Conservation (phyloP, 2,797 vertebrate genomes). For the Cryptoblepharus egeriae region DNA sequence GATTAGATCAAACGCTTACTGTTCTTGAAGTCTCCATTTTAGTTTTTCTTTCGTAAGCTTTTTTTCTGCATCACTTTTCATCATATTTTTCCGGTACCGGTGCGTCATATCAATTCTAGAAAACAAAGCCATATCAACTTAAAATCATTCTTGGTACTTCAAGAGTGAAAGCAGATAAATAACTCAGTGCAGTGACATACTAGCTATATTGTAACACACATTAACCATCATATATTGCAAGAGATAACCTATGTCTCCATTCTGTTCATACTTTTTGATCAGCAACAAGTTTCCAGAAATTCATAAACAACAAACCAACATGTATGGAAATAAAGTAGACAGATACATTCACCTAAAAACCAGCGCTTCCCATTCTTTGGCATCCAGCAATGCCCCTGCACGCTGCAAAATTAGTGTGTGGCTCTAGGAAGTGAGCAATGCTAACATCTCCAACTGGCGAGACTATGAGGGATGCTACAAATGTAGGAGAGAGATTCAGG, state of each 20-base stretch:
- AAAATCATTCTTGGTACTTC: background rate
- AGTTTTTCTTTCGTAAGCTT: slow-evolving; percentile 83
- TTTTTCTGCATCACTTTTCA: slow-evolving; percentile 81
- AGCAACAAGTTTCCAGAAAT: background rate
- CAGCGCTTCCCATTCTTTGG: too few species aligned
- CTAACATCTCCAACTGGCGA: too few species aligned
- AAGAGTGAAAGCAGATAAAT: too few species aligned
- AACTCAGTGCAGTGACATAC: background rate
- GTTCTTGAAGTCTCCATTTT: slow-evolving; percentile 86
- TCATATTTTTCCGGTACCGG: slow-evolving; percentile 84
- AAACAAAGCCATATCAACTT: slow-evolving; percentile 19
- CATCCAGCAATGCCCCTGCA: too few species aligned
- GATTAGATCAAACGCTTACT: slow-evolving; percentile 81
- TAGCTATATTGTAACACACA: background rate
- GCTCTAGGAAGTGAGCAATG: too few species aligned
- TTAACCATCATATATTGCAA: background rate
- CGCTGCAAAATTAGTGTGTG: too few species aligned
- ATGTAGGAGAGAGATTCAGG: too few species aligned
- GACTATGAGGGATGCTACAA: too few species aligned
- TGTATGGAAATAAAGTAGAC: background rate
- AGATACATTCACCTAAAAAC: background rate
- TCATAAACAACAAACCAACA: background rate
- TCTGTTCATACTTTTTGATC: background rate
- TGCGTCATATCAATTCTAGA: slow-evolving; percentile 89
- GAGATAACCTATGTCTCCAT: background rate